Percentiles rank a stretch among this genome's conserved stretches.
These are phyloP conservation scores for Hapalemur alaotrensis DNA, from an alignment of 2,797 vertebrate genomes.

Conservation along the genomic window DNA sequence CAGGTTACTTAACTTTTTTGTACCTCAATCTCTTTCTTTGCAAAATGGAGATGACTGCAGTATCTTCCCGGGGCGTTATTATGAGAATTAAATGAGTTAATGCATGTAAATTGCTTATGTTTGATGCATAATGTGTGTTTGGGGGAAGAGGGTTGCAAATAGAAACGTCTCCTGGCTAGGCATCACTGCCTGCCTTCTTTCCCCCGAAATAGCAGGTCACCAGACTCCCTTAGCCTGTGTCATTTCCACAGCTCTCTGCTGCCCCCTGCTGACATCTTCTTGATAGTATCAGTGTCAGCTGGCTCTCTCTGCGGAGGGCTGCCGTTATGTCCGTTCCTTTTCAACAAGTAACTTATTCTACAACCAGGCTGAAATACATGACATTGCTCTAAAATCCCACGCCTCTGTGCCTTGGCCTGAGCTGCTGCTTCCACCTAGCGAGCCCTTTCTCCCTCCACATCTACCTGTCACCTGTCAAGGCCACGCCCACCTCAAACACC, in stretches of 20 bases:
- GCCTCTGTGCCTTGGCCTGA: background rate
- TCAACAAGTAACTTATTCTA: background rate
- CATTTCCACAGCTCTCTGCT: constrained; percentile 65
- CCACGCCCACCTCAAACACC: background rate
- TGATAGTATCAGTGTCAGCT: background rate
- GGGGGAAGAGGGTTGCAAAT: background rate
- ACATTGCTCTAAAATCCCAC: background rate
- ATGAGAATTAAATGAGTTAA: background rate
- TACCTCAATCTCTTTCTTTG: background rate
- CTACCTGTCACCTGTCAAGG: background rate
- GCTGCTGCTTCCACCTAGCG: background rate
- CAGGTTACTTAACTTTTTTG: background rate
- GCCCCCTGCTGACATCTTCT: constrained; percentile 50
- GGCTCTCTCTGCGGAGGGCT: background rate
- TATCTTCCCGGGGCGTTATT: background rate
- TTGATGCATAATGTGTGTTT: background rate
- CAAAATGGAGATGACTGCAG: background rate
- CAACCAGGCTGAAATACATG: background rate
- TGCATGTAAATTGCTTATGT: background rate
- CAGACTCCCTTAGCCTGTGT: no score
- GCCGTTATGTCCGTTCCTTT: background rate
- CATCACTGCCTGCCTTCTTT: background rate
- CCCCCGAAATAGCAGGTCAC: background rate
- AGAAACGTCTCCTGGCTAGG: background rate
- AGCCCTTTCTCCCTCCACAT: background rate